Evolutionary conservation across 2,888 invertebrate species (phyloP), one percentile per base, ranked within the genome.

Genomic region (Apamea monoglypha): DNA sequence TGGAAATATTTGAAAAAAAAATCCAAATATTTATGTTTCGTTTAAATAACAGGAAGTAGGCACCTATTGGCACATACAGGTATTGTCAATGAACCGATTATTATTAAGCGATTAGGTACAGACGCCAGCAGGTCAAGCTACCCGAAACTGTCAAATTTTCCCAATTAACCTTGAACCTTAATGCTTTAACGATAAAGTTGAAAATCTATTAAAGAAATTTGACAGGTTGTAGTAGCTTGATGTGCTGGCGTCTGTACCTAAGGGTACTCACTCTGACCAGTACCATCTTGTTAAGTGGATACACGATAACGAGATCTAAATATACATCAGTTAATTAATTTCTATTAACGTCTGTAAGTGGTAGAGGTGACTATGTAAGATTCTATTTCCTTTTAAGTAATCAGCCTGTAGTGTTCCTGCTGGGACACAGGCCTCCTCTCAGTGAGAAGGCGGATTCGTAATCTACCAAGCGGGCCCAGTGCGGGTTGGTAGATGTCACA

Each of bases 11-110:
- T 40, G 40, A 40, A 8, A 66, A 18, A 18, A 47, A 74, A 63
- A 36, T 8, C 0, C 18, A 25, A 68, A 18, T 61, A 40, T 61
- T 74, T 70, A 18, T 64, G 7, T 21, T 78, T 25, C 8, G 2
- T 1, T 59, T 81, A 64, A 50, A 81, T 47, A 29, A 69, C 16
- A 44, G n/a, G 47, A 56, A 40, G 32, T 16, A 36, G n/a, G 59
- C 18, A 32, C 25, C 47, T 59, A 47, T 25, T 29, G 64, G 10
- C 36, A 50, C 1, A 18, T 70, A 25, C 32, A 25, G 25, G 18
- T 10, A 29, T 63, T 50, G 59, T 40, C 40, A 40, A 10, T 21
- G 2, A 50, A 29, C 1, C 0, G 0, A 73, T 29, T 50, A n/a
- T 29, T 50, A n/a, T 47, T 7, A 4, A 21, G 21, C 16, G 5